Conservation (phyloP, 2,113 vertebrate genomes). For the Motacilla tschutschensis region DNA sequence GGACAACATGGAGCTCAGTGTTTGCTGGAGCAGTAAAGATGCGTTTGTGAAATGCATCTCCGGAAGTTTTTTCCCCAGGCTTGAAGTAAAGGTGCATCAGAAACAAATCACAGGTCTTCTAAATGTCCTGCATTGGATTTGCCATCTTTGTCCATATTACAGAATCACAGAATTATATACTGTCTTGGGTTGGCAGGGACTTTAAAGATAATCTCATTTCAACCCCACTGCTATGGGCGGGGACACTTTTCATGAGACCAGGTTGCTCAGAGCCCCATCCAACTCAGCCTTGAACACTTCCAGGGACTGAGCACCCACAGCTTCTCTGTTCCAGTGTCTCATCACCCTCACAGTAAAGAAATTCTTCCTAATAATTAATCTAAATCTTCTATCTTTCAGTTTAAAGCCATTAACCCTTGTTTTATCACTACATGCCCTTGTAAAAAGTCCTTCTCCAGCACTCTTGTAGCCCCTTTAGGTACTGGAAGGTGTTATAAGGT, state of each 20-base stretch:
- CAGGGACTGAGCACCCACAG: neutral
- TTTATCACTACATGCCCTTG: neutral
- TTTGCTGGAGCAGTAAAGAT: neutral
- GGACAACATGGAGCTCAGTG: neutral
- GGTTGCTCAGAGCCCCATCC: neutral
- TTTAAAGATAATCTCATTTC: neutral
- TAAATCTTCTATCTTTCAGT: neutral
- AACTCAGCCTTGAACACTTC: neutral
- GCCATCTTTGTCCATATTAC: neutral
- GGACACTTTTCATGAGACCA: neutral
- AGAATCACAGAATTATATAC: neutral
- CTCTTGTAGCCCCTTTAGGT: neutral
- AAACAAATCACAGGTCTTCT: neutral
- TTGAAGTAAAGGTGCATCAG: neutral
- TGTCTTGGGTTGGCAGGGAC: neutral
- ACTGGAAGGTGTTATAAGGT: neutral
- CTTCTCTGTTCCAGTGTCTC: neutral
- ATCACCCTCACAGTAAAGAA: neutral
- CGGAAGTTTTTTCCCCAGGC: neutral
- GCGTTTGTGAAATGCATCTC: neutral
- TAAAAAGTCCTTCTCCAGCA: neutral
- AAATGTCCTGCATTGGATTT: neutral
- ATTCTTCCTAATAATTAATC: neutral
- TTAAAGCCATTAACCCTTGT: neutral
- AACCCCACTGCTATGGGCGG: neutral